phyloP scores from a whole-genome alignment of 2,888 invertebrate species.

The Cantharis flavilabris region DNA sequence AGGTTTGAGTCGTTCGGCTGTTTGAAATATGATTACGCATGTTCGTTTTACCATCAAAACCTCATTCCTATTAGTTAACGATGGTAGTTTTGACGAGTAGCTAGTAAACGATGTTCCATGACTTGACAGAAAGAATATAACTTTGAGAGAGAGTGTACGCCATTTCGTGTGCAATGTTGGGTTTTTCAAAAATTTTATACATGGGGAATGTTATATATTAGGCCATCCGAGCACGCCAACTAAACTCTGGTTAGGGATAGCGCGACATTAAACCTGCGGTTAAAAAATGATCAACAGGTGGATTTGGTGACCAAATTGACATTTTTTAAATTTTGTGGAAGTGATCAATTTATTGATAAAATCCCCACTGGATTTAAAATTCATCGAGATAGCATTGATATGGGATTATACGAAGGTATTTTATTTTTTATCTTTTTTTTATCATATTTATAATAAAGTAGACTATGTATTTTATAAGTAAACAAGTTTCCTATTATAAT shows the following conservation, averaged over 20 bases:
- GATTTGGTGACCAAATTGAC: neutral
- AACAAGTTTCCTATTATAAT: neutral
- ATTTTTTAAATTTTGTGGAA: neutral
- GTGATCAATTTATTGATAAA: neutral
- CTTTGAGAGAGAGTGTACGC: neutral
- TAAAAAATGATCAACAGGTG: neutral
- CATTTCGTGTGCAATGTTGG: neutral
- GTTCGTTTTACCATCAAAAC: neutral
- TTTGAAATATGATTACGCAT: neutral
- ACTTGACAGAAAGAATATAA: constrained; percentile 1
- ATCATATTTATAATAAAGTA: too few relatives aligned
- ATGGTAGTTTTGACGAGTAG: neutral
- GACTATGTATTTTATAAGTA: neutral
- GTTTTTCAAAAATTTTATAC: neutral
- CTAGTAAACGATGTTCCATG: neutral
- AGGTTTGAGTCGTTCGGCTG: neutral
- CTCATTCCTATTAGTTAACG: neutral
- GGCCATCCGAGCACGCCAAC: neutral
- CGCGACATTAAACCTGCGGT: neutral
- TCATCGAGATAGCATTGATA: constrained; percentile 36
- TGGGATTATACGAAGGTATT: constrained; percentile 52
- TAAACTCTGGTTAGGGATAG: neutral
- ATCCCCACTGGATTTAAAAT: constrained; percentile 5
- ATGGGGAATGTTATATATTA: neutral
- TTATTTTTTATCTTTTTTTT: constrained; percentile 24